Evolutionary conservation across 2,888 invertebrate genomes (phyloP).

Genomic region (Yponomeuta malinellus): DNA sequence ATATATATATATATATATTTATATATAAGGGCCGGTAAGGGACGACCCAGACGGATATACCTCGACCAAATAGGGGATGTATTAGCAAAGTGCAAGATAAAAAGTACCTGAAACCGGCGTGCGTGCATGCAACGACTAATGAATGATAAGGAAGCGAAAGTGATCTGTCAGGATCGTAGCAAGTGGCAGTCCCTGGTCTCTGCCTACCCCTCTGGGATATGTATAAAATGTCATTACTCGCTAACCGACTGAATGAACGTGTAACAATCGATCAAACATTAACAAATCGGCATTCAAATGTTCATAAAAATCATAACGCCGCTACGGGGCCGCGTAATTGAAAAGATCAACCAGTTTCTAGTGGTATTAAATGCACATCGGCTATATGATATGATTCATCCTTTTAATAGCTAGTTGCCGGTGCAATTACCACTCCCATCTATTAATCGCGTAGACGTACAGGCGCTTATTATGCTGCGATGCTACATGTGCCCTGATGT

Average conservation of each 20-base stretch:
- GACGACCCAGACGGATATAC: no score
- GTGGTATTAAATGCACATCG: conserved; percentile 38
- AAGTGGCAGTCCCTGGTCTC: no score
- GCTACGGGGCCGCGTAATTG: not conserved
- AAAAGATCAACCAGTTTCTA: not conserved
- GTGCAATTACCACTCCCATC: conserved; percentile 41
- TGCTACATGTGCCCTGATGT: conserved; percentile 5
- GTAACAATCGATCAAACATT: not conserved
- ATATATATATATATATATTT: no score
- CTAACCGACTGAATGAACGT: not conserved
- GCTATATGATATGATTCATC: conserved; percentile 42
- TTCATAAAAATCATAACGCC: conserved; percentile 7
- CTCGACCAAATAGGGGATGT: no score
- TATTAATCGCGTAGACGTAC: conserved; percentile 9
- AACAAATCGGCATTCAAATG: not conserved
- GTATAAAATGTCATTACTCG: not conserved
- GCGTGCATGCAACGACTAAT: no score
- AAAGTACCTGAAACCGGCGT: no score
- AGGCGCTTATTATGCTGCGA: conserved; percentile 2
- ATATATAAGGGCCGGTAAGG: no score
- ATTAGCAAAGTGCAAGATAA: no score
- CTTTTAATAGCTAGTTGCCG: conserved; percentile 57
- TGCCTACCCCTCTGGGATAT: no score
- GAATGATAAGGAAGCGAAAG: no score
- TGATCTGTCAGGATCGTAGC: no score